Percentiles rank a stretch among this genome's conserved stretches.
Evolutionary conservation across 2,113 vertebrate species (phyloP).

Genomic region (Gymnobelideus leadbeateri): DNA sequence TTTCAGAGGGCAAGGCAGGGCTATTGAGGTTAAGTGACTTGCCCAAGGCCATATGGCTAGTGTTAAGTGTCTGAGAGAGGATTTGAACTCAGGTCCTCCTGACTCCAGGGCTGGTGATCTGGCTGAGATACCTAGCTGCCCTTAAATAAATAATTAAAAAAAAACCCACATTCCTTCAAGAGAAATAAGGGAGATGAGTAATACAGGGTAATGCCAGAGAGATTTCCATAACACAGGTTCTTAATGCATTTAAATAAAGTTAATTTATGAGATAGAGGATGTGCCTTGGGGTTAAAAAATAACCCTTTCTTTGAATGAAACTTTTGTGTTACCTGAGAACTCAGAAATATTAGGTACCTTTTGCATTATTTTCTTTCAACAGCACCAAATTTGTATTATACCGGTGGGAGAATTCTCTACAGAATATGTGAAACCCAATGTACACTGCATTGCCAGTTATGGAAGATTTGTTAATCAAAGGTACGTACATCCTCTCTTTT

Average conservation of each 20-base stretch:
- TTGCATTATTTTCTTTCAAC: slow-evolving; percentile 63
- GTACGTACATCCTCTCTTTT: slow-evolving; percentile 74
- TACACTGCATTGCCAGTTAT: slow-evolving; percentile 90
- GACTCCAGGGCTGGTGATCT: too few species aligned
- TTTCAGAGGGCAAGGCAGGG: too few species aligned
- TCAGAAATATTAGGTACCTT: neutral
- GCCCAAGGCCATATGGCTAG: too few species aligned
- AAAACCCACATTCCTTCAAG: neutral
- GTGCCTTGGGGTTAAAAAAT: neutral
- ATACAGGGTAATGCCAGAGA: neutral
- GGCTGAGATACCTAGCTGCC: too few species aligned
- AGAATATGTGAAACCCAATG: slow-evolving; percentile 89
- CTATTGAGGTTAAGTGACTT: too few species aligned
- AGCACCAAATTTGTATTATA: slow-evolving; percentile 93
- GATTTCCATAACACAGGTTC: neutral
- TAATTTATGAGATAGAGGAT: slow-evolving; percentile 19
- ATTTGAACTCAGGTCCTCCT: too few species aligned
- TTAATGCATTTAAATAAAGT: slow-evolving; percentile 8
- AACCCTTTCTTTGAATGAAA: neutral
- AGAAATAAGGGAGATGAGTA: neutral
- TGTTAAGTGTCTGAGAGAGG: too few species aligned
- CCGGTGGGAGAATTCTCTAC: slow-evolving; percentile 89
- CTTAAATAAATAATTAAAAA: too few species aligned
- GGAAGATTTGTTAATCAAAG: slow-evolving; percentile 78
- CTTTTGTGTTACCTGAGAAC: neutral